phyloP scores from a whole-genome alignment of 2,888 invertebrate species.

The Hirtodrosophila trivittata region DNA sequence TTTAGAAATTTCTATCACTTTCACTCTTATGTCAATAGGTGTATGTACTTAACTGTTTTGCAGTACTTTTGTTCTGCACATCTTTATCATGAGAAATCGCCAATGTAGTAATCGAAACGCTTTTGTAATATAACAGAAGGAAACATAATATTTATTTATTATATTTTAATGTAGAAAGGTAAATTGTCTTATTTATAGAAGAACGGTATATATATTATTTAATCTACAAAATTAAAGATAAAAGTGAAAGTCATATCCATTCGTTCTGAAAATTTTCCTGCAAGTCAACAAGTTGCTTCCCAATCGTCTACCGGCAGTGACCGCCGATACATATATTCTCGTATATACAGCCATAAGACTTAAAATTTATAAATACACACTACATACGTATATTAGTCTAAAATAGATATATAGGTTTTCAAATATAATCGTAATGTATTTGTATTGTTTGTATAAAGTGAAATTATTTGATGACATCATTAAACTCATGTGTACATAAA shows the following conservation, averaged over 20 bases:
- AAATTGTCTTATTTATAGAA: slow-evolving; percentile 11
- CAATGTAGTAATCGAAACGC: no score
- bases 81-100: no score
- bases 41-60: slow-evolving; percentile 22
- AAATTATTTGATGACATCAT: no score
- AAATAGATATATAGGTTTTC: no score
- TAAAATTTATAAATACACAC: slow-evolving; percentile 33
- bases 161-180: slow-evolving; percentile 30
- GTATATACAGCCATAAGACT: slow-evolving; percentile 32
- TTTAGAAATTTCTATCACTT: slow-evolving; percentile 56
- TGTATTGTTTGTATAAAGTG: no score
- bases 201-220: slow-evolving; percentile 5
- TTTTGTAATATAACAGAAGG: slow-evolving; percentile 61
- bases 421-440: no score
- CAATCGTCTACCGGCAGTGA: slow-evolving; percentile 42
- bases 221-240: slow-evolving; percentile 12
- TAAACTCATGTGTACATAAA: no score
- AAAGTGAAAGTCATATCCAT: slow-evolving; percentile 25
- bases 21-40: slow-evolving; percentile 24
- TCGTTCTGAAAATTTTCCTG: slow-evolving; percentile 22
- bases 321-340: slow-evolving; percentile 31
- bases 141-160: slow-evolving; percentile 43
- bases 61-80: no score
- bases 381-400: no score
- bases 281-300: slow-evolving; percentile 50